Base-by-base conservation (phyloP, 1,140 invertebrate species). In the Theocolax elegans region DNA sequence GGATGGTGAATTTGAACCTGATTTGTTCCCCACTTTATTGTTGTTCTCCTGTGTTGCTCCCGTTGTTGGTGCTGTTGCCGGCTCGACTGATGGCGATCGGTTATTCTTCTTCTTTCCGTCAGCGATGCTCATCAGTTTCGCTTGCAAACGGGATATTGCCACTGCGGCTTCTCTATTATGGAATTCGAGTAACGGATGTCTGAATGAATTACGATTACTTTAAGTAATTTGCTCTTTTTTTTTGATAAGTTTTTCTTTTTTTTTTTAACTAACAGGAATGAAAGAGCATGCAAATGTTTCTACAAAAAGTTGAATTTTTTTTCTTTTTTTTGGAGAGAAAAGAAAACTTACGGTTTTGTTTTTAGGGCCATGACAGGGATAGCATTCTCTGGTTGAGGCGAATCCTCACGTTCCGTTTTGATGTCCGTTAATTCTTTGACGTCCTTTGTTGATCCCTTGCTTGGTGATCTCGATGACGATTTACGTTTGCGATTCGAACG, bases 81-180 rank as follows among this genome's bases (percentile, higher is more conserved):
- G 9, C 48, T 70, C 68, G 6, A 51, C 13, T 4, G 85, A 84
- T 12, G 85, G 81, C 1, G 86, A 85, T 15, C 82, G 78, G 65
- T 82, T 83, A 12, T 77, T 82, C 35, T 85, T 84, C 67, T 86
- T 85, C 64, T 85, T 86, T 0, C 87, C 86, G 62, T 87, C 87
- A 1, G 88, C 88, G 63, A 89, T 87, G 23, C 88, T 89, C 86
- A 89, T 87, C 65, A 90, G 72, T 74, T 89, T 89, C 0, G 88
- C 89, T 80, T 89, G 89, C 0, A 89, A 79, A 75, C 88, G 83
- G 3, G 88, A 89, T 56, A 90, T 87, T 9, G 86, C 84, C 12
- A 87, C 87, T 13, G 81, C 81, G 1, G 83, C 84, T 77, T 86
- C 86, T 29, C 85, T 87, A 54, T 68, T 53, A 17, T n/a, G 40